phyloP scores from a whole-genome alignment of 2,797 vertebrate species.

The Brotula barbata region DNA sequence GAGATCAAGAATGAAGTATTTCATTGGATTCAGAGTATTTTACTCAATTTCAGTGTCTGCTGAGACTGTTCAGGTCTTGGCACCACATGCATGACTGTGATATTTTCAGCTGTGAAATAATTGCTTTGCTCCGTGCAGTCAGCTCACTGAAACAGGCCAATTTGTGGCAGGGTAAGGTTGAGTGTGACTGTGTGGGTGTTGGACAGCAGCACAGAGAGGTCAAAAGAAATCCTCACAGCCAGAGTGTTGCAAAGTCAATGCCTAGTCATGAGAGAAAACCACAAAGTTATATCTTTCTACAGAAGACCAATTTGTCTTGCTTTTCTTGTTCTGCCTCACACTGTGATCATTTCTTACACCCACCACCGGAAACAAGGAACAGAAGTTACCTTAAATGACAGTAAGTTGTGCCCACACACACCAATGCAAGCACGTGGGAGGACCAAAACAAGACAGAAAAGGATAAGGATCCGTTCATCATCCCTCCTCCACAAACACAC shows the following conservation, averaged over 20 bases:
- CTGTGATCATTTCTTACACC: constrained; percentile 30
- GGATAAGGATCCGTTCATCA: constrained; percentile 48
- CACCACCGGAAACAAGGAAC: constrained; percentile 37
- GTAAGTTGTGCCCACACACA: constrained; percentile 7
- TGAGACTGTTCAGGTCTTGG: neutral
- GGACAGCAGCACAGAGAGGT: constrained; percentile 17
- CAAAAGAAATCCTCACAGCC: constrained; percentile 19
- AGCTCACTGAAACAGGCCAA: constrained; percentile 15
- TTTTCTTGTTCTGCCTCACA: constrained; percentile 31
- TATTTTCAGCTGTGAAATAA: constrained; percentile 12
- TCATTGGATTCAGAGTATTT: neutral
- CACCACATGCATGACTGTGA: neutral
- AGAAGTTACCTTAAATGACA: constrained; percentile 33
- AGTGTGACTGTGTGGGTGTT: neutral
- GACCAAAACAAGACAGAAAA: constrained; percentile 58
- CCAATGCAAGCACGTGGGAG: constrained; percentile 48
- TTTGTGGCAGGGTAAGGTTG: neutral
- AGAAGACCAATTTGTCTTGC: constrained; percentile 41
- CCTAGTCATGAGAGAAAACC: constrained; percentile 25
- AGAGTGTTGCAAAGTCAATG: constrained; percentile 44
- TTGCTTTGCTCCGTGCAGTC: neutral
- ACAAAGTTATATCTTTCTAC: constrained; percentile 18
- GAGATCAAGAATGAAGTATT: neutral
- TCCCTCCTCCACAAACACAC: constrained; percentile 25
- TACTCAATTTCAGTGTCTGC: neutral